A percentile compares a stretch with the other conserved stretches of the same genome.
phyloP scores from a whole-genome alignment of 2,113 vertebrate species.

The Embiotoca jacksoni region DNA sequence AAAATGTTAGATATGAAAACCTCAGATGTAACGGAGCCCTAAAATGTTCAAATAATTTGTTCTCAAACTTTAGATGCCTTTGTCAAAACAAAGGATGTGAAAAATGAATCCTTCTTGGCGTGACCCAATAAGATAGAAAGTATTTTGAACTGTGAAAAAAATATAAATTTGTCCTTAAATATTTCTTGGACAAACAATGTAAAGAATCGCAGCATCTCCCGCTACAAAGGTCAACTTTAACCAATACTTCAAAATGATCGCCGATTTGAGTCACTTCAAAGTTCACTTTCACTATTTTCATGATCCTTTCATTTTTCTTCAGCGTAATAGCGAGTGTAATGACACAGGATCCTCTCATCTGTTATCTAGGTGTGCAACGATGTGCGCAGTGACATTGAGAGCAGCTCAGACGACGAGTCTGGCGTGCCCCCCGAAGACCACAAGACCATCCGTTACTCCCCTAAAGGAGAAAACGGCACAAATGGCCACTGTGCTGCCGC shows the following conservation, averaged over 20 bases:
- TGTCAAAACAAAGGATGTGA: no score
- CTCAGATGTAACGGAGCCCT: no score
- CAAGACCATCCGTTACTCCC: slow-evolving; percentile 62
- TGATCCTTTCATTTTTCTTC: neutral
- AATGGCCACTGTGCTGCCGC: slow-evolving; percentile 87
- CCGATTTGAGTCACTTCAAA: neutral
- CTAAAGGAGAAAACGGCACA: slow-evolving; percentile 89
- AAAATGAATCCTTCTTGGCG: no score
- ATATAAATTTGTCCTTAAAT: neutral
- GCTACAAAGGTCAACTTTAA: neutral
- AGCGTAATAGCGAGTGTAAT: neutral
- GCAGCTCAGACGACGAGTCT: slow-evolving; percentile 94
- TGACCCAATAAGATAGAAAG: neutral
- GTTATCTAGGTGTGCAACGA: slow-evolving; percentile 91
- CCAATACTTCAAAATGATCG: neutral
- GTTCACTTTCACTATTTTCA: neutral
- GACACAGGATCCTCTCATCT: neutral
- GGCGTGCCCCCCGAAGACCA: slow-evolving; percentile 64
- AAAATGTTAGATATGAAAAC: no score
- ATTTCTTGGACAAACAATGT: no score
- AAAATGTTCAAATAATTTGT: no score
- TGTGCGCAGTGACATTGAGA: slow-evolving; percentile 96
- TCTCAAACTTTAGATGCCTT: no score
- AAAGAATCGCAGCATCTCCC: no score
- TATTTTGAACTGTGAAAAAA: neutral